phyloP scores from a whole-genome alignment of 2,888 invertebrate species.

The Hydrotaea cyrtoneurina region DNA sequence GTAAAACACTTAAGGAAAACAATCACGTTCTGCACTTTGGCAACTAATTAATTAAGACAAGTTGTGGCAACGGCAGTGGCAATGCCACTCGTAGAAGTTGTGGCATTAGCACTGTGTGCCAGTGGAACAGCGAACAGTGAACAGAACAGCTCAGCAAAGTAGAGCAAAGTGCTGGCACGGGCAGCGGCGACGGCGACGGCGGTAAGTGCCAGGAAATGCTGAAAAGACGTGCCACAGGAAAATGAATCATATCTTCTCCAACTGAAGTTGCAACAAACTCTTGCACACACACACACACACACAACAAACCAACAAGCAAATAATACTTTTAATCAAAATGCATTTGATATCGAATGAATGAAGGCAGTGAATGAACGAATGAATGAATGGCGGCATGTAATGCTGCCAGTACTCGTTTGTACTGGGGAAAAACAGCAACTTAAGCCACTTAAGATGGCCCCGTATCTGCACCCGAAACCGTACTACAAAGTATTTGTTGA shows the following conservation, averaged over 20 bases:
- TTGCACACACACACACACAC: neutral
- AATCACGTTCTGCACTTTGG: slow-evolving; percentile 71
- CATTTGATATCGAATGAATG: slow-evolving; percentile 27
- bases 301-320: neutral
- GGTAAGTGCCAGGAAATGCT: slow-evolving; percentile 23
- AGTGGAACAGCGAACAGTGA: slow-evolving; percentile 7
- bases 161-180: neutral
- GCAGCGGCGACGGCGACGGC: neutral
- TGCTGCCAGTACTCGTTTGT: neutral
- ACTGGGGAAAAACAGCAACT: neutral
- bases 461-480: neutral
- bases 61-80: slow-evolving; percentile 45
- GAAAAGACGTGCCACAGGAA: slow-evolving; percentile 31
- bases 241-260: slow-evolving; percentile 32
- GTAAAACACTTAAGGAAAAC: slow-evolving; percentile 71
- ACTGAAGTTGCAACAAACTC: slow-evolving; percentile 3
- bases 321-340: slow-evolving; percentile 38
- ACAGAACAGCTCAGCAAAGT: neutral
- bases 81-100: neutral
- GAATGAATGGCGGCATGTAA: neutral
- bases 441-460: neutral
- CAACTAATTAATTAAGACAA: slow-evolving; percentile 72
- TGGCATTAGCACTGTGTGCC: slow-evolving; percentile 25
- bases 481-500: slow-evolving; percentile 6
- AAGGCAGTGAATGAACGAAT: neutral